Evolutionary conservation across 2,888 invertebrate genomes (phyloP).

Genomic region (Hypselothyrea guttata): DNA sequence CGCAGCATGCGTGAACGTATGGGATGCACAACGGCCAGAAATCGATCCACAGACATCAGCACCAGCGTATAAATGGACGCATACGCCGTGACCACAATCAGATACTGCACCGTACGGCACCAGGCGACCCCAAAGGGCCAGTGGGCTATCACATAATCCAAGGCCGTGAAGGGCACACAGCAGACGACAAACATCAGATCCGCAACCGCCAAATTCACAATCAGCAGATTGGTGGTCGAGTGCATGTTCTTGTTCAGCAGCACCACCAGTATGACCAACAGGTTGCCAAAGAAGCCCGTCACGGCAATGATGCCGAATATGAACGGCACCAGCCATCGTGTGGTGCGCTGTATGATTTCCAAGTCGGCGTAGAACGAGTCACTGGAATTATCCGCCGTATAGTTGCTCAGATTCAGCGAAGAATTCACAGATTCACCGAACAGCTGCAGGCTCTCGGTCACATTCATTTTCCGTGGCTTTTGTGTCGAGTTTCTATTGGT

Average conservation of each 20-base stretch:
- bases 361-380: conserved; percentile 4
- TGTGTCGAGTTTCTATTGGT: conserved; percentile 24
- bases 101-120: conserved; percentile 95
- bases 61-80: conserved; percentile 96
- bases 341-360: conserved; percentile 43
- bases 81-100: conserved; percentile 94
- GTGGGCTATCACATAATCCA: conserved; percentile 90
- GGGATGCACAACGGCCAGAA: conserved; percentile 96
- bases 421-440: conserved; percentile 8
- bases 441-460: conserved; percentile 19
- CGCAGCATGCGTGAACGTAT: conserved; percentile 92
- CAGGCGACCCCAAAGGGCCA: conserved; percentile 95
- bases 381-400: conserved; percentile 16
- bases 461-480: conserved; percentile 8
- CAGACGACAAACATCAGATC: conserved; percentile 95
- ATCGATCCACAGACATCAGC: conserved; percentile 95
- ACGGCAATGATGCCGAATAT: conserved; percentile 93
- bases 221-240: conserved; percentile 95
- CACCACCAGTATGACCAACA: conserved; percentile 93
- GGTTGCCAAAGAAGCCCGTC: conserved; percentile 93
- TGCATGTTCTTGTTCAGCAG: conserved; percentile 94
- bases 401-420: not conserved
- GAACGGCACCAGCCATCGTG: conserved; percentile 87
- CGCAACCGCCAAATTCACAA: conserved; percentile 93
- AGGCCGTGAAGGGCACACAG: conserved; percentile 96